Base-by-base conservation (phyloP, 2,797 vertebrate species). In the Chromis chromis region DNA sequence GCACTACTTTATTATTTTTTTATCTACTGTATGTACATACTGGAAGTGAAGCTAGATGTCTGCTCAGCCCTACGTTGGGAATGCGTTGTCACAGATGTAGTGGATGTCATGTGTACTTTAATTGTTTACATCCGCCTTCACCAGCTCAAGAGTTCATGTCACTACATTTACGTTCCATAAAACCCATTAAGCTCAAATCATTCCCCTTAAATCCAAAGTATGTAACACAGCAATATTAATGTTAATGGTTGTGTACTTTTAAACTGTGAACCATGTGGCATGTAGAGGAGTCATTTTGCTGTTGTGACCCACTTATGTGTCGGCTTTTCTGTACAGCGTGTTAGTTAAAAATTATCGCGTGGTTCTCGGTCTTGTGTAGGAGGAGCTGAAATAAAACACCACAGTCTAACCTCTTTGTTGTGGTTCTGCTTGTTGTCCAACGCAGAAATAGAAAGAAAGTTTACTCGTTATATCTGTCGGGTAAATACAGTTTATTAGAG, bases 221-320 rank as follows among this genome's bases (percentile, higher is more conserved):
- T 79, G 66, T 80, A 71, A 76, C 22, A 55, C 56, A 88, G 90
- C 88, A 92, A 92, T 90, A 91, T 84, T 12, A 63, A n/a, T 75
- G 76, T 69, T 49, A 33, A 50, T 66, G 70, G 56, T n/a, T 76
- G 74, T 83, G 12, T 36, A 59, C 40, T 59, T 82, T 44, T 50
- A 81, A 85, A 85, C 69, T 77, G 87, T 90, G 87, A 89, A 90
- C 50, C 31, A 57, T 21, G 67, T 82, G 54, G 72, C 6, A n/a
- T 74, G 65, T 64, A 55, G 60, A 74, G 36, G 3, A 66, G 55
- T 67, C 6, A 36, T 65, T 79, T 53, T 68, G 53, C 14, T 71
- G 1, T 78, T 61, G 40, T 82, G 59, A 63, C 33, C 31, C 36
- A 46, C 27, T 4, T 36, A 8, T 70, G 42, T 83, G 65, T 59